Conservation (phyloP, 2,113 vertebrate species). For the Hippoglossus stenolepis region DNA sequence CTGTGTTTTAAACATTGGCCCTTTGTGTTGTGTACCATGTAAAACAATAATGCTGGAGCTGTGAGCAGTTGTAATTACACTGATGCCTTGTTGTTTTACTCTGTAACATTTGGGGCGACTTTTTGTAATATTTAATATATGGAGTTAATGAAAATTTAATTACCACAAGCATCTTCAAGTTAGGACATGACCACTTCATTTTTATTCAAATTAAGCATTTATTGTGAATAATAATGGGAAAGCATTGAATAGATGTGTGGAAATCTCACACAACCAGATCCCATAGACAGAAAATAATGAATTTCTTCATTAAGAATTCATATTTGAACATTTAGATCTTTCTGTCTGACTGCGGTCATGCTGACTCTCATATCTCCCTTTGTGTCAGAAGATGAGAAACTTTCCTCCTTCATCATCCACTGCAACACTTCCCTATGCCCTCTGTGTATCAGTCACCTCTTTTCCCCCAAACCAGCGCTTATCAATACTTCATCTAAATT, state of each 20-base stretch:
- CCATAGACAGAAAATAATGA: constrained; percentile 39
- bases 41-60: constrained; percentile 53
- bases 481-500: constrained; percentile 75
- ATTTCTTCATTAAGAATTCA: constrained; percentile 60
- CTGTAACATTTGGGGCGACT: constrained; percentile 42
- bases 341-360: constrained; percentile 23
- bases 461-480: constrained; percentile 22
- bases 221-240: constrained; percentile 10
- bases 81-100: constrained; percentile 48
- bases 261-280: constrained; percentile 1
- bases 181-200: neutral
- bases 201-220: constrained; percentile 20
- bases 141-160: constrained; percentile 19
- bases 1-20: constrained; percentile 30
- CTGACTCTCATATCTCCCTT: constrained; percentile 47
- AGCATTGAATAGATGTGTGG: constrained; percentile 3
- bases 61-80: constrained; percentile 54
- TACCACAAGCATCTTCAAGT: neutral
- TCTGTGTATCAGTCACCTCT: constrained; percentile 50
- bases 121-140: constrained; percentile 23
- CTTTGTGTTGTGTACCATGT: constrained; percentile 65
- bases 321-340: constrained; percentile 35
- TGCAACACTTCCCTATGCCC: constrained; percentile 44
- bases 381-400: constrained; percentile 63
- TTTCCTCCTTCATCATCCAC: constrained; percentile 31